Conservation (phyloP, 1,140 invertebrate species). For the Zaprionus lachaisei region DNA sequence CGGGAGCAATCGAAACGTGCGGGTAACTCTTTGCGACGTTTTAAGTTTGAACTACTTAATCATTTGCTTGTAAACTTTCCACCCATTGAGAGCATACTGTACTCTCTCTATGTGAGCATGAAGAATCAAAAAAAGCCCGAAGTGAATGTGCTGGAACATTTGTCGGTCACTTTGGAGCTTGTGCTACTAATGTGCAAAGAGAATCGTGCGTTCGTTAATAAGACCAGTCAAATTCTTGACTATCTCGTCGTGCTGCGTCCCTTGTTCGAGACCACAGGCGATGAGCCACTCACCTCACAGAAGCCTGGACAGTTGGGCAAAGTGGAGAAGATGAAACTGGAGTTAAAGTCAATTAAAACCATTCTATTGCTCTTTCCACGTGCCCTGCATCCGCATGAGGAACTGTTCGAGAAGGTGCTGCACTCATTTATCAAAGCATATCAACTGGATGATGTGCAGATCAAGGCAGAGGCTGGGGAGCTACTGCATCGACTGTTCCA, state of each 20-base stretch:
- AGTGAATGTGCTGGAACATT: constrained; percentile 64
- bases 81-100: constrained; percentile 66
- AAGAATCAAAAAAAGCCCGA: constrained; percentile 9
- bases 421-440: constrained; percentile 86
- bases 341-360: constrained; percentile 88
- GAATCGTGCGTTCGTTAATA: constrained; percentile 78
- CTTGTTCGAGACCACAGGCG: constrained; percentile 61
- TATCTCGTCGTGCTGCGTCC: constrained; percentile 78
- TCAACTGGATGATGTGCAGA: constrained; percentile 84
- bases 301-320: constrained; percentile 28
- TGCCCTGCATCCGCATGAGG: constrained; percentile 86
- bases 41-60: constrained; percentile 82
- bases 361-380: constrained; percentile 87
- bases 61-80: constrained; percentile 78
- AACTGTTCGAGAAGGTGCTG: constrained; percentile 86
- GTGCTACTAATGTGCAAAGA: constrained; percentile 75
- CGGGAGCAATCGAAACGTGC: constrained; percentile 70
- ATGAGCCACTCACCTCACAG: constrained; percentile 5
- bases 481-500: constrained; percentile 86
- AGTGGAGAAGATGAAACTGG: constrained; percentile 85
- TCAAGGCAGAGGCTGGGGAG: constrained; percentile 68
- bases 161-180: constrained; percentile 74
- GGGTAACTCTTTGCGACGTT: constrained; percentile 67
- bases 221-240: constrained; percentile 76
- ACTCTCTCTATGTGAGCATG: constrained; percentile 66